phyloP scores from a whole-genome alignment of 2,888 invertebrate species.

The Acleris cristana region DNA sequence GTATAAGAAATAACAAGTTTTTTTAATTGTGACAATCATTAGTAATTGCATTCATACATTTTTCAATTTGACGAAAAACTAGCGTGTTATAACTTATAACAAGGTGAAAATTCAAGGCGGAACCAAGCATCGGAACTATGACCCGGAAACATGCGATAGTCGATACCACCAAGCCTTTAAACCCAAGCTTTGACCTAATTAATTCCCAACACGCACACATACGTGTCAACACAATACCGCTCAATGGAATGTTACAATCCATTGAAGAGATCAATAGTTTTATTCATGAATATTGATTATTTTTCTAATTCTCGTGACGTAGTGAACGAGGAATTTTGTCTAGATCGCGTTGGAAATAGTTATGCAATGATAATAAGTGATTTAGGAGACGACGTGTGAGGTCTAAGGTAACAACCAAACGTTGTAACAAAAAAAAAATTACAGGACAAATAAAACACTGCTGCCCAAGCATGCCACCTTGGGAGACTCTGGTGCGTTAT shows the following conservation, averaged over 20 bases:
- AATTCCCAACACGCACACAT: constrained; percentile 55
- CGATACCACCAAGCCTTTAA: constrained; percentile 9
- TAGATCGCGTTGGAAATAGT: constrained; percentile 18
- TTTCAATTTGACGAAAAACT: background rate
- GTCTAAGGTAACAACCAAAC: too few species aligned
- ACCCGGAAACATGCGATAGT: constrained; percentile 5
- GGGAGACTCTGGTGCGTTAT: too few species aligned
- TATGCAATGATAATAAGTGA: background rate
- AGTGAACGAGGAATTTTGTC: constrained; percentile 54
- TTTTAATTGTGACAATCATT: too few species aligned
- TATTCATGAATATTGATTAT: constrained; percentile 35
- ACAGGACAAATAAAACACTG: too few species aligned
- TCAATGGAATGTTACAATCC: constrained; percentile 54
- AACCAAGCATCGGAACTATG: constrained; percentile 1
- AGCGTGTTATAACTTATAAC: background rate
- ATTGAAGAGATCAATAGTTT: constrained; percentile 52
- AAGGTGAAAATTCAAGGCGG: constrained; percentile 7
- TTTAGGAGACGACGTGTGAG: background rate
- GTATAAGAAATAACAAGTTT: too few species aligned
- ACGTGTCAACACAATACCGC: constrained; percentile 40
- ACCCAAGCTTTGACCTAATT: constrained; percentile 65
- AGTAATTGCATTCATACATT: background rate
- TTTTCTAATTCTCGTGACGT: constrained; percentile 57
- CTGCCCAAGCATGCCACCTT: too few species aligned
- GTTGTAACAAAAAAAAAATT: too few species aligned